A percentile compares a stretch with the other conserved stretches of the same genome.
These are phyloP conservation scores for Eremophila alpestris DNA, from an alignment of 2,797 vertebrate species.

Conservation along the genomic window DNA sequence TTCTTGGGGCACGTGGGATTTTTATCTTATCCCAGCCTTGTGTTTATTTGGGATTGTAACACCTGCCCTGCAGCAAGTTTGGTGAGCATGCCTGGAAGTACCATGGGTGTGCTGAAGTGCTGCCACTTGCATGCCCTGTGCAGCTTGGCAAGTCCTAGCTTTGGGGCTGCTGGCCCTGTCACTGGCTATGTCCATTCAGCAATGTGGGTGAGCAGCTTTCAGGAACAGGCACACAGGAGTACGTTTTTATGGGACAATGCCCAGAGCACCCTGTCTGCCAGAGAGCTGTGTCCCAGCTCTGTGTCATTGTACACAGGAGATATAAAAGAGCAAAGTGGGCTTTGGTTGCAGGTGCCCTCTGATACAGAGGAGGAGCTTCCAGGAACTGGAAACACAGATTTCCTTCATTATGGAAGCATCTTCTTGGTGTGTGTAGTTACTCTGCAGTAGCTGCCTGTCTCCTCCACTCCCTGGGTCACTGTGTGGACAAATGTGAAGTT, in stretches of 20 bases:
- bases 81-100: background rate
- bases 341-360: background rate
- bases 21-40: background rate
- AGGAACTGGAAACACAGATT: background rate
- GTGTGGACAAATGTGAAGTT: background rate
- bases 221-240: background rate
- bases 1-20: background rate
- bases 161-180: background rate
- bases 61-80: background rate
- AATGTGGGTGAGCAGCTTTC: rapidly evolving
- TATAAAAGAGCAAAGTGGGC: background rate
- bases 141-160: rapidly evolving
- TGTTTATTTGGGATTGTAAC: background rate
- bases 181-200: rapidly evolving
- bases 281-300: background rate
- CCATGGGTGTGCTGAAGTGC: background rate
- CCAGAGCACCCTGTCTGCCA: background rate
- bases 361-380: background rate
- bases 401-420: background rate
- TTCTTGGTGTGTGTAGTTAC: background rate
- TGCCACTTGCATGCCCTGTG: rapidly evolving
- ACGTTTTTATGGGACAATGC: background rate
- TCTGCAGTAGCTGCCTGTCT: background rate
- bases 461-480: rapidly evolving
- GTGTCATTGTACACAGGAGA: background rate